A percentile compares a stretch with the other conserved stretches of the same genome.
phyloP scores from a whole-genome alignment of 2,113 vertebrate species.

The Serilophus lunatus region DNA sequence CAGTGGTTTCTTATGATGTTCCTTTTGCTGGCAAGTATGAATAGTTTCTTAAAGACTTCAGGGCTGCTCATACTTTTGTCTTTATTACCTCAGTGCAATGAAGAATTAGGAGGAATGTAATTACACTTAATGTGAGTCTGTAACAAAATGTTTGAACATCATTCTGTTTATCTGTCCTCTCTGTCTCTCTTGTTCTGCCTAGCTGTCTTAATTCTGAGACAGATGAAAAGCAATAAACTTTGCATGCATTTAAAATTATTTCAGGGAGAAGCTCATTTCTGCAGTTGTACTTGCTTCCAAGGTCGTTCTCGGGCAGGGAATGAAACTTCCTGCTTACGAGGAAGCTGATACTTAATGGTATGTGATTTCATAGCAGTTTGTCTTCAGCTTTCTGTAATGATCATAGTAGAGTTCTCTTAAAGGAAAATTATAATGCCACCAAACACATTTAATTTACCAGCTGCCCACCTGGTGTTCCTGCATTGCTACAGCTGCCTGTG shows the following conservation, averaged over 20 bases:
- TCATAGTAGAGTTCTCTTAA: neutral
- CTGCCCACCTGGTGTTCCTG: neutral
- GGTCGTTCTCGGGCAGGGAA: neutral
- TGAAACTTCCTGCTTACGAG: neutral
- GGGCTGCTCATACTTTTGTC: neutral
- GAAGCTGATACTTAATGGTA: neutral
- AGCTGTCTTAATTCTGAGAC: neutral
- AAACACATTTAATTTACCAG: neutral
- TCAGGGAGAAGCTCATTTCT: neutral
- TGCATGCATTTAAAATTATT: neutral
- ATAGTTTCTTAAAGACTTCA: neutral
- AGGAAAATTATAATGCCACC: neutral
- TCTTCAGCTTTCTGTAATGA: neutral
- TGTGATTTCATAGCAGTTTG: neutral
- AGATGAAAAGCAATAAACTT: neutral
- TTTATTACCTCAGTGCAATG: neutral
- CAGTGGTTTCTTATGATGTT: neutral
- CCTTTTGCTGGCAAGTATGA: neutral
- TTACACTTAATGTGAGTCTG: neutral
- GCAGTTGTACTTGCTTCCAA: neutral
- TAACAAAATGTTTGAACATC: neutral
- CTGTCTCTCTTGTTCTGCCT: neutral
- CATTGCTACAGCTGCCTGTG: neutral
- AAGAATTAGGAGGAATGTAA: neutral
- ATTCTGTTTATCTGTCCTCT: neutral